Evolutionary conservation across 2,888 invertebrate species (phyloP), one percentile per base, ranked within the genome.

Genomic region (Microctonus brassicae): DNA sequence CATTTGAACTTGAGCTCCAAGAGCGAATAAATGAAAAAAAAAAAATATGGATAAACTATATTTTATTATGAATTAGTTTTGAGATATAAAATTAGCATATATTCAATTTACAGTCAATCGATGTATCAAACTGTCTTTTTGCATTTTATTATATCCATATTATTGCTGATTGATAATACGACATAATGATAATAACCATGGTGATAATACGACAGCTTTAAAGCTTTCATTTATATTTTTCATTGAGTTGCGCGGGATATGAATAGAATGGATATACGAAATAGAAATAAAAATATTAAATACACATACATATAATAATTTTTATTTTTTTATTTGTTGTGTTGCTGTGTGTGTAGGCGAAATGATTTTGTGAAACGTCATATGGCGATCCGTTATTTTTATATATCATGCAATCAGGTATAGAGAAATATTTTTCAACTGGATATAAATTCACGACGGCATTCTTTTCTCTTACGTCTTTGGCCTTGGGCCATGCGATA

Each of bases 381-480:
- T n/a, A 29, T 33, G 36, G 55, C 57, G 58, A 63, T 72, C 67
- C 62, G 72, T 67, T 72, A 67, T 42, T 71, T 72, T 72, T 67
- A 53, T 55, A 29, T 42, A 22, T 42, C 57, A 47, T 60, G 58
- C 58, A 68, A 47, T 34, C 67, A 58, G 66, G 36, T 39, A 68
- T 39, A 68, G 58, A 60, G 60, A 68, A 60, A 47, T 60, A 57
- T 67, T 57, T 57, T 34, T 67, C 22, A 17, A 47, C 47, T 47
- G 47, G 47, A 70, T 72, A 61, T 70, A 72, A n/a, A 69, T 67
- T 24, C 64, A 42, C 42, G 42, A 47, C 26, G 24, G 63, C 36
- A 55, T 60, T 69, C 70, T 58, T 65, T 33, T 52, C 69, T 71
- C 73, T 75, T 73, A 70, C 70, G 74, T 72, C 72, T 72, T 75